phyloP scores from a whole-genome alignment of 2,888 invertebrate genomes.

The Sericinus montela region DNA sequence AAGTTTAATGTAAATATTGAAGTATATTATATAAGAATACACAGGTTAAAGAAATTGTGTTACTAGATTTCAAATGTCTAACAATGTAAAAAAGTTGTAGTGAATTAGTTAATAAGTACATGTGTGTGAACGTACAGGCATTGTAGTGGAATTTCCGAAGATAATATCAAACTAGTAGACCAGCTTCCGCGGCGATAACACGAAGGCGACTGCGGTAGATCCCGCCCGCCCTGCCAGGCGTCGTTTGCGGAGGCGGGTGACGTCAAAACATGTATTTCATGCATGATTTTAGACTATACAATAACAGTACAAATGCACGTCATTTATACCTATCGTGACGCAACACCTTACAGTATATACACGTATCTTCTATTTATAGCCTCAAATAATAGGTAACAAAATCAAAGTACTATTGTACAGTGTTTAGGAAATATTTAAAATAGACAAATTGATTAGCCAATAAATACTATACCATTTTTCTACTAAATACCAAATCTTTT shows the following conservation, averaged over 20 bases:
- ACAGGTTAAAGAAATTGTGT: no score
- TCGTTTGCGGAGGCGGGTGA: constrained; percentile 42
- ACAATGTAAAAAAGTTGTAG: no score
- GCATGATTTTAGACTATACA: constrained; percentile 28
- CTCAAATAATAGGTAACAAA: neutral
- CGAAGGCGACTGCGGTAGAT: constrained; percentile 52
- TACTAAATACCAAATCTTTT: no score
- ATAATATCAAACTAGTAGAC: constrained; percentile 43
- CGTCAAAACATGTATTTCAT: constrained; percentile 31
- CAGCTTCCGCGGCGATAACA: constrained; percentile 55
- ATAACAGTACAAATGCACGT: constrained; percentile 24
- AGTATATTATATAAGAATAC: no score
- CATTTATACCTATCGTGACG: constrained; percentile 10
- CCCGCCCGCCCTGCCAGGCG: constrained; percentile 61
- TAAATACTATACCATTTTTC: no score
- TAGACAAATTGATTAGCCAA: no score
- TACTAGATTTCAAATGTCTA: no score
- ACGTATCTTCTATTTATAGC: no score
- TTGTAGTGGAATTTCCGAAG: constrained; percentile 46
- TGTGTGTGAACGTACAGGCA: constrained; percentile 58
- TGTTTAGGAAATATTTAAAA: no score
- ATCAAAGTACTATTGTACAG: no score
- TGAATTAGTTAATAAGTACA: neutral
- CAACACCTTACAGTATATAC: neutral
- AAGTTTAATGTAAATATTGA: no score